Percentiles rank a stretch among this genome's conserved stretches.
Evolutionary conservation across 1,140 invertebrate species (phyloP).

Genomic region (Philotrypesis tridentata): DNA sequence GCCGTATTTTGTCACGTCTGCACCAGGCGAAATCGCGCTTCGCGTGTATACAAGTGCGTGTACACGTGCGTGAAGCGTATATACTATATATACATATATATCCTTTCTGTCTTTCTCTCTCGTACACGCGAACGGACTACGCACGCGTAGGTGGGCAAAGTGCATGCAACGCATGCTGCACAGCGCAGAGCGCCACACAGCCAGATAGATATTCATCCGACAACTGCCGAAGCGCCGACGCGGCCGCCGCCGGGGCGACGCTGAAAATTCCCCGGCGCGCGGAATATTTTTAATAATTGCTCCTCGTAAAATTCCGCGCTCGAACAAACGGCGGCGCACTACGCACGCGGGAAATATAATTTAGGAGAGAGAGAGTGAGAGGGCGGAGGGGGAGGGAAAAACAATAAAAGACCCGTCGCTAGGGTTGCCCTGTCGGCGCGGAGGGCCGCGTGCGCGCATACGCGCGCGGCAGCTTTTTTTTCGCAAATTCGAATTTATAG

Average conservation of each 20-base stretch:
- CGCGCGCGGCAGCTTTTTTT: slow-evolving; percentile 9
- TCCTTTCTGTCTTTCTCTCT: too few species aligned
- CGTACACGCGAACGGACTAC: too few species aligned
- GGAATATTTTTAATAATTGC: slow-evolving; percentile 47
- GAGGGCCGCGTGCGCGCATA: not conserved
- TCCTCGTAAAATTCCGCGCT: slow-evolving; percentile 26
- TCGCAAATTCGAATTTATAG: slow-evolving; percentile 47
- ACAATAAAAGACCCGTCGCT: slow-evolving; percentile 28
- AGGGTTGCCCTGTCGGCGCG: not conserved
- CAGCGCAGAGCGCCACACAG: too few species aligned
- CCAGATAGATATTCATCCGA: slow-evolving; percentile 36
- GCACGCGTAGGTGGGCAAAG: too few species aligned
- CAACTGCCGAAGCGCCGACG: slow-evolving; percentile 16
- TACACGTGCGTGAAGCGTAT: not conserved
- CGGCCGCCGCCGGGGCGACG: not conserved
- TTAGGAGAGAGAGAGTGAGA: slow-evolving; percentile 12
- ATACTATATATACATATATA: too few species aligned
- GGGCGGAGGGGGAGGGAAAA: slow-evolving; percentile 23
- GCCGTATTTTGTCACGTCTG: not conserved
- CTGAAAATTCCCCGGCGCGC: slow-evolving; percentile 26
- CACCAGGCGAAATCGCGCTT: not conserved
- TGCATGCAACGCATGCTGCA: not conserved
- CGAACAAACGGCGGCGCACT: not conserved
- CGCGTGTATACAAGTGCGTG: not conserved
- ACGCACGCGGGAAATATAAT: slow-evolving; percentile 36